Base-by-base conservation (phyloP, 2,113 vertebrate species). In the Actenoides lindsayi region DNA sequence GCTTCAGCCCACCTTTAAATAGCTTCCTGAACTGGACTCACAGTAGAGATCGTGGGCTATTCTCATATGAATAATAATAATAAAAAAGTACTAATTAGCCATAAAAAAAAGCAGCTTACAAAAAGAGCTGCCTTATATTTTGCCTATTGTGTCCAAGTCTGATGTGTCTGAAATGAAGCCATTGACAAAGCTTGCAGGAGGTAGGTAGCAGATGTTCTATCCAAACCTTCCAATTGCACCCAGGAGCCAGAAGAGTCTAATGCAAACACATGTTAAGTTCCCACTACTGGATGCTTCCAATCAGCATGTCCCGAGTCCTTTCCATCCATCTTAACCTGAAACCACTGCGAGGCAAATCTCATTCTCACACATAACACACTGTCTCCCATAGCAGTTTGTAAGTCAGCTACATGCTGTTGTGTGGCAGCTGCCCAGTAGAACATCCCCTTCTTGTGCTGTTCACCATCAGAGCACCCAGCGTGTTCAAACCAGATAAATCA, bases 221-320 rank as follows among this genome's bases (percentile, higher is more conserved):
- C 56, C 62, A 25, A 64, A 18, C 11, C 20, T 15, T 7, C 20
- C 41, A 53, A 53, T 1, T 17, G 39, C 74, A 67, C 25, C 24
- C 1, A 3, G 41, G 57, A 41, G 33, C 57, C 46, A 39, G 21
- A 60, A 65, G 13, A 42, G 31, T 16, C 64, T 23, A 31, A 19
- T 0, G 10, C 27, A 25, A 39, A 9, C 41, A 12, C 10, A 16
- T 0, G 13, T 9, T 9, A 5, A 2, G 2, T 25, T 56, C 39
- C 71, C 30, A 35, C 25, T 17, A 11, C 18, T 2, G 5, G 46
- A 14, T 23, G 35, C 19, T 87, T 8, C 56, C 35, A 6, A 37
- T n/a, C 39, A 21, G 37, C 48, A 42, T 0, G 0, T 25, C 37
- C 70, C 11, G 30, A 77, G 41, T 11, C 31, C 25, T 71, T 24